A percentile compares a stretch with the other conserved stretches of the same genome.
These are phyloP conservation scores for Geophilus truncorum DNA, from an alignment of 2,888 invertebrate species.

Conservation along the genomic window DNA sequence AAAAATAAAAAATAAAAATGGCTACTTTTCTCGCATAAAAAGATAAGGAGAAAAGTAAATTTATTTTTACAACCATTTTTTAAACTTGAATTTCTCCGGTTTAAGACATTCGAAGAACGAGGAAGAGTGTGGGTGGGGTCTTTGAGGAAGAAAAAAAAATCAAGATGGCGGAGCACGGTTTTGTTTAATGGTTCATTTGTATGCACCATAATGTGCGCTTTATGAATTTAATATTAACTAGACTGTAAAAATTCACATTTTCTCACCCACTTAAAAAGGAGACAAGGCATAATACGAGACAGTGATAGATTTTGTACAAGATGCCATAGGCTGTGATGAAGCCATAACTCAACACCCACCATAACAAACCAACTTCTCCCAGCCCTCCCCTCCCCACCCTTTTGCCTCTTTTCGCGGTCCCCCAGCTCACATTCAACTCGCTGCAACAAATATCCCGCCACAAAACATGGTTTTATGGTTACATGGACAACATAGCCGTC, in stretches of 20 bases:
- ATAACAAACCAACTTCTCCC: neutral
- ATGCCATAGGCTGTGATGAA: constrained; percentile 30
- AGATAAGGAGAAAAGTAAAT: neutral
- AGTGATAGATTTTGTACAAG: constrained; percentile 33
- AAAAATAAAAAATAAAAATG: neutral
- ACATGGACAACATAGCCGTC: constrained; percentile 25
- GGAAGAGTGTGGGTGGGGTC: no score
- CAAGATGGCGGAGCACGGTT: constrained; percentile 29
- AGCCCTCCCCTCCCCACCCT: neutral
- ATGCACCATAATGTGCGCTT: constrained; percentile 34
- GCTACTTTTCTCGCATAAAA: neutral
- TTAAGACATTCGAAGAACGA: no score
- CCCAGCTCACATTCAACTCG: constrained; percentile 6
- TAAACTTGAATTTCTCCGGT: neutral
- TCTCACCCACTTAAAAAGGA: constrained; percentile 25
- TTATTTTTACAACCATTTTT: neutral
- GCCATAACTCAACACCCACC: constrained; percentile 32
- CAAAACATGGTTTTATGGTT: constrained; percentile 22
- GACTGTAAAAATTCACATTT: constrained; percentile 34
- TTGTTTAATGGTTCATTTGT: constrained; percentile 34
- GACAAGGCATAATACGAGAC: constrained; percentile 33
- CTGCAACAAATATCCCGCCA: constrained; percentile 12
- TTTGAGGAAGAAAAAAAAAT: constrained; percentile 10
- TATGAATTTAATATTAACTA: constrained; percentile 36
- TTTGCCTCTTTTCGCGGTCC: neutral